phyloP scores from a whole-genome alignment of 1,140 invertebrate species.

The Penaeus chinensis region DNA sequence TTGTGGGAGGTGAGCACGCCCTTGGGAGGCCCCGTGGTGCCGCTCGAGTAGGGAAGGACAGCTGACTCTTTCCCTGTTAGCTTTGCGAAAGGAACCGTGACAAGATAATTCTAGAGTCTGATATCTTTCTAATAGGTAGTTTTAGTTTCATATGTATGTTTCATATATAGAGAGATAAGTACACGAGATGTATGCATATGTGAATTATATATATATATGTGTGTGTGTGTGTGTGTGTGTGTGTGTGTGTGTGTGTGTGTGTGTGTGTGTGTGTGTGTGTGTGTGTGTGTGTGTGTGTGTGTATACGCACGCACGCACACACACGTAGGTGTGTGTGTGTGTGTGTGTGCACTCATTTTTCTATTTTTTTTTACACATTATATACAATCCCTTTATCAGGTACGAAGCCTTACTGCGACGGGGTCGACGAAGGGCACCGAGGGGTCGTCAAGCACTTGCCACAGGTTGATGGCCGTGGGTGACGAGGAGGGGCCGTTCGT shows the following conservation, averaged over 20 bases:
- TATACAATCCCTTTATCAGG: neutral
- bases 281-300: no score
- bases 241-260: no score
- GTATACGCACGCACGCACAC: no score
- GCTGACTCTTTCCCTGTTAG: neutral
- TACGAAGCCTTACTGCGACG: conserved; percentile 25
- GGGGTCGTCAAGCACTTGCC: conserved; percentile 30
- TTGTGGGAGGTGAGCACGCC: conserved; percentile 1
- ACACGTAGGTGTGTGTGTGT: neutral
- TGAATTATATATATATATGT: neutral
- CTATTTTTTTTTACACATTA: neutral
- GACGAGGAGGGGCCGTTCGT: conserved; percentile 7
- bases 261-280: no score
- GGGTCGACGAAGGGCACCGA: conserved; percentile 25
- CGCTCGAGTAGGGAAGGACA: conserved; percentile 25
- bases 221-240: no score
- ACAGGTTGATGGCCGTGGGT: conserved; percentile 1
- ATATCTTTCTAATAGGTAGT: no score
- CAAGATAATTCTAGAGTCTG: neutral
- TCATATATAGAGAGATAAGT: neutral
- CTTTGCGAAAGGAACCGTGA: neutral
- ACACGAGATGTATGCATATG: neutral
- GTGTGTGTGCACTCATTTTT: neutral
- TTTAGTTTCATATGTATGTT: neutral
- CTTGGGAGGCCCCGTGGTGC: conserved; percentile 26